These are phyloP conservation scores for Phalacrocorax pelagicus DNA, from an alignment of 2,113 vertebrate genomes.

Conservation along the genomic window DNA sequence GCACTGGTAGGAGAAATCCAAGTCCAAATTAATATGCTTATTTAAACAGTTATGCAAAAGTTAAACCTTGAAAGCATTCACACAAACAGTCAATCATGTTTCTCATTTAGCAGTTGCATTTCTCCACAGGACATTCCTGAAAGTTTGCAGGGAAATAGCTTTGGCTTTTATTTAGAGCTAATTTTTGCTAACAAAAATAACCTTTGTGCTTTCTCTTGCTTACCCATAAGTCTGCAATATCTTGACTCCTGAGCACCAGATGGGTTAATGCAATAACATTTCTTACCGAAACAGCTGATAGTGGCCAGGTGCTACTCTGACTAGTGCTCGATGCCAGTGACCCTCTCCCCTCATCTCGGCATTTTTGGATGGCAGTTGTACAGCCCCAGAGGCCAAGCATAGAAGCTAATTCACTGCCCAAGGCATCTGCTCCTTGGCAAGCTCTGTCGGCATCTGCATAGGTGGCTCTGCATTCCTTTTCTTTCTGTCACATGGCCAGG, in stretches of 20 bases:
- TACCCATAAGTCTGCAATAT: neutral
- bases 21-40: neutral
- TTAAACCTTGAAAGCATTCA: neutral
- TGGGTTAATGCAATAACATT: neutral
- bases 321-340: neutral
- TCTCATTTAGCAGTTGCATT: neutral
- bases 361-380: neutral
- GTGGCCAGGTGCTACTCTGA: neutral
- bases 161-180: conserved; percentile 8
- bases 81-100: neutral
- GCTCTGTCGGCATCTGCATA: neutral
- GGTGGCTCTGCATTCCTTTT: neutral
- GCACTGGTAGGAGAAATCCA: neutral
- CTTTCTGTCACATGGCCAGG: neutral
- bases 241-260: neutral
- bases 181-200: conserved; percentile 14
- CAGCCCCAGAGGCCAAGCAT: neutral
- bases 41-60: neutral
- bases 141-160: conserved; percentile 1
- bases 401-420: neutral
- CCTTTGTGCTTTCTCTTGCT: neutral
- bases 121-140: conserved; percentile 24
- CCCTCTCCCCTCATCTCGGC: neutral
- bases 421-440: conserved; percentile 20
- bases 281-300: neutral